Evolutionary conservation across 1,140 invertebrate species (phyloP).

Genomic region (Calycopis cecrops): DNA sequence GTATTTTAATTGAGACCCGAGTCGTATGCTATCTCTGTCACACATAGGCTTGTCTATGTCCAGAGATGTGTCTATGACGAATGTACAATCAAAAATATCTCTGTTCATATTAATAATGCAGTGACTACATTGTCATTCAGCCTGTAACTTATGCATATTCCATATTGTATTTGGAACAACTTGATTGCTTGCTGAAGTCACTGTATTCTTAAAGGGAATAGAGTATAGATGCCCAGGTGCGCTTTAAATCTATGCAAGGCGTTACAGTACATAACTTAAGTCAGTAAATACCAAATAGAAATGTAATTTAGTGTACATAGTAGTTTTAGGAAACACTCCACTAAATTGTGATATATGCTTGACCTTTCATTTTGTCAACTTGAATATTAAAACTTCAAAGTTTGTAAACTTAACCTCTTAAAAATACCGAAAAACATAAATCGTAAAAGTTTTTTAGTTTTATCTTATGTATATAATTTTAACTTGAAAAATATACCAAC

Average conservation of each 20-base stretch:
- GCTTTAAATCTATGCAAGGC: background rate
- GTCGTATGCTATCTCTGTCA: no score
- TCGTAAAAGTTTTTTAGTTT: background rate
- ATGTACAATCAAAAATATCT: no score
- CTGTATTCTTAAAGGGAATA: background rate
- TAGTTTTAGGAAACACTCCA: background rate
- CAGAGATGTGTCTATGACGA: no score
- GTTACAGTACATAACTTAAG: background rate
- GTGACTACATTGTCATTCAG: no score
- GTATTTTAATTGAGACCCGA: no score
- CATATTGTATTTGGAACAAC: background rate
- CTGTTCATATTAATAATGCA: no score
- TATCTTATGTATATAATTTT: background rate
- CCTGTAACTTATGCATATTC: no score
- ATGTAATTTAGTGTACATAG: background rate
- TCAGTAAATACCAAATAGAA: background rate
- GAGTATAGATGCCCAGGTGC: no score
- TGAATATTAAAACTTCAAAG: background rate
- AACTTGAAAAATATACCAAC: no score
- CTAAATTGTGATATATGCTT: background rate
- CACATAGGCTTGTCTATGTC: no score
- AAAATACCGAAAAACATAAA: background rate
- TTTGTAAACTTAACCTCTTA: background rate
- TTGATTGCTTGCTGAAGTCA: background rate
- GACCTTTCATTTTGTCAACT: background rate